A percentile compares a stretch with the other conserved stretches of the same genome.
Evolutionary conservation across 2,888 invertebrate species (phyloP).

Genomic region (Lymantria monacha): DNA sequence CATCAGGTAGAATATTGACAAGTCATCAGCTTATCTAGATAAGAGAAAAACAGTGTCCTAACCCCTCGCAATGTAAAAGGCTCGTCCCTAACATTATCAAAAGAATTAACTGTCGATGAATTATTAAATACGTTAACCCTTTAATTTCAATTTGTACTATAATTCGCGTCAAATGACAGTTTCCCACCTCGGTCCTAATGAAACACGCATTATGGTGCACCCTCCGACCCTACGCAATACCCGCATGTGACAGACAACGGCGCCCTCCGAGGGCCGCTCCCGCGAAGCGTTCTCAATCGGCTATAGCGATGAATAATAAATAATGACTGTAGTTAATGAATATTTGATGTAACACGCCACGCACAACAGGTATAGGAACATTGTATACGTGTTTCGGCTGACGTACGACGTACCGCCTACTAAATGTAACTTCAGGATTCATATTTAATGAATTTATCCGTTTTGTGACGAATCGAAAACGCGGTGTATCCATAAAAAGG

Average conservation of each 20-base stretch:
- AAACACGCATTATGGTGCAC: not conserved
- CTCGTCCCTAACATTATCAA: not conserved
- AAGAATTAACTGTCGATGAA: not conserved
- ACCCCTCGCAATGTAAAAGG: not conserved
- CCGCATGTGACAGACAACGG: not conserved
- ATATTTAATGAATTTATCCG: no score
- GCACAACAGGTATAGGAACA: not conserved
- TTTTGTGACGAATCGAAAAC: no score
- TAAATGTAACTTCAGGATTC: no score
- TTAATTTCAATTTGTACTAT: not conserved
- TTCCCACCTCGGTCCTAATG: not conserved
- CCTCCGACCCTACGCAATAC: not conserved
- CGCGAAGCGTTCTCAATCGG: constrained; percentile 2
- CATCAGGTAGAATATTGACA: no score
- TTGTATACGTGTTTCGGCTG: no score
- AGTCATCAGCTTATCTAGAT: no score
- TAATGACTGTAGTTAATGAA: constrained; percentile 10
- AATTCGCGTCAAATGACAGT: not conserved
- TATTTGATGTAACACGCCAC: constrained; percentile 7
- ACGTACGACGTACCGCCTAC: no score
- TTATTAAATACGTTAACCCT: not conserved
- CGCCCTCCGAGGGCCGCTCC: not conserved
- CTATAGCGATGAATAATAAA: not conserved
- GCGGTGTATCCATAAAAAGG: no score
- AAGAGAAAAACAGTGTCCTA: no score